Base-by-base conservation (phyloP, 2,888 invertebrate species). In the Boloria euphrosyne region DNA sequence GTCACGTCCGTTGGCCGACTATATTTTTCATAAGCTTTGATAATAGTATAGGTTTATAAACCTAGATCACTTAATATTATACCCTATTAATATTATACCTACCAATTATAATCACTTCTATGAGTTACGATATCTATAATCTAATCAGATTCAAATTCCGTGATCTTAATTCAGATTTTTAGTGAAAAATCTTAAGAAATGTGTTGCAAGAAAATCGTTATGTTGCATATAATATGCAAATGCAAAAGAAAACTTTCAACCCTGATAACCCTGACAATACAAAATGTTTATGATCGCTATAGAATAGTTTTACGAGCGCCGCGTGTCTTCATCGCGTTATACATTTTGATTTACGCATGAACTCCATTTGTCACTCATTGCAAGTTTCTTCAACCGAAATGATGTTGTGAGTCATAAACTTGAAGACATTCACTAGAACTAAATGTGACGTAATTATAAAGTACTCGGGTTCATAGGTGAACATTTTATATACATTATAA, bases 311-410 rank as follows among this genome's bases (percentile, higher is more conserved):
- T 71, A 72, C 65, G 71, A 65, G 55, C 57, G 22, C 51, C 66
- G 62, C 67, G 68, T 65, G 54, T 49, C 63, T 64, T 50, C 59
- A 44, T 49, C 65, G 51, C 51, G 61, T 22, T 50, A 59, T 46
- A 43, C 62, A 66, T 68, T 63, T 57, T 54, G 68, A 73, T 64
- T 66, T 70, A 66, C 64, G 58, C 63, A 60, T 62, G 62, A 64
- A 65, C 69, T 65, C 75, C 74, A 80, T 77, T 76, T 76, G 72
- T 77, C 74, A 75, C 74, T 75, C 78, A 63, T 70, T 76, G 73
- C 77, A 79, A 75, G 76, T 74, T 77, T 69, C 75, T 73, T 75
- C 67, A 67, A 72, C 67, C 73, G 62, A 64, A 74, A 69, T 69
- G 63, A 58, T 61, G 10, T 16, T 27, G 53, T 44, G 58, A 51